Evolutionary conservation across 53 echinoderm and acorn worm species (phyloP).

Genomic region (Holothuria leucospilota): DNA sequence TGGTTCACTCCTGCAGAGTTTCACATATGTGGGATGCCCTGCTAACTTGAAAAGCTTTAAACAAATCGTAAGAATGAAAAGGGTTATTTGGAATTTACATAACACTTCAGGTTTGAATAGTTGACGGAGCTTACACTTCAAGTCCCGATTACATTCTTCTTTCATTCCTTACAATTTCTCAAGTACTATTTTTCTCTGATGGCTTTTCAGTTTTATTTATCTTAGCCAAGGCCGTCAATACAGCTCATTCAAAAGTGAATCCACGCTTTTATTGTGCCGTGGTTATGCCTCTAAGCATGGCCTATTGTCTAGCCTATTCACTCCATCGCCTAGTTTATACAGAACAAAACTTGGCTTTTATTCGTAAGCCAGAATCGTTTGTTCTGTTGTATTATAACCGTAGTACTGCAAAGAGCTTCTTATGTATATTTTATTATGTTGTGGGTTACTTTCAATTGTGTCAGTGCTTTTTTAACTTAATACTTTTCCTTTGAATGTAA

Average conservation of each 20-base stretch:
- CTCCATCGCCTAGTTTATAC: conserved; percentile 33
- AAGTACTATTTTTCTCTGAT: conserved; percentile 28
- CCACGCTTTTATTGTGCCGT: conserved; percentile 7
- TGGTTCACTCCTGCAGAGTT: too few species aligned
- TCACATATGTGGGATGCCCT: too few species aligned
- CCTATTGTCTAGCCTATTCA: conserved; percentile 17
- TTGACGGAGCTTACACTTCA: conserved; percentile 32
- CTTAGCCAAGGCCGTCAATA: conserved; percentile 63
- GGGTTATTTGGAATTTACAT: conserved; percentile 37
- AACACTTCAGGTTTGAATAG: conserved; percentile 24
- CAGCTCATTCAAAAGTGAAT: conserved; percentile 44
- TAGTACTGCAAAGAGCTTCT: background rate
- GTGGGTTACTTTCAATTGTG: conserved; percentile 43
- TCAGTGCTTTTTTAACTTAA: conserved; percentile 22
- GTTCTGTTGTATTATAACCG: conserved; percentile 2
- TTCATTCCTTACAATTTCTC: conserved; percentile 22
- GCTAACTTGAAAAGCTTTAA: too few species aligned
- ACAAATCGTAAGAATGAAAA: too few species aligned
- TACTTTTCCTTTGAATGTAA: conserved; percentile 31
- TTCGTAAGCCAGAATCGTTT: conserved; percentile 28
- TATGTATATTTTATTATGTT: conserved; percentile 47
- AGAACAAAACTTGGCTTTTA: conserved; percentile 31
- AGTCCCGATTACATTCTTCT: background rate
- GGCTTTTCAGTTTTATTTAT: conserved; percentile 66
- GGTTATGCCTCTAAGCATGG: conserved; percentile 35